Evolutionary conservation across 2,888 invertebrate genomes (phyloP), one percentile per base, ranked within the genome.

Genomic region (Spodoptera littoralis): DNA sequence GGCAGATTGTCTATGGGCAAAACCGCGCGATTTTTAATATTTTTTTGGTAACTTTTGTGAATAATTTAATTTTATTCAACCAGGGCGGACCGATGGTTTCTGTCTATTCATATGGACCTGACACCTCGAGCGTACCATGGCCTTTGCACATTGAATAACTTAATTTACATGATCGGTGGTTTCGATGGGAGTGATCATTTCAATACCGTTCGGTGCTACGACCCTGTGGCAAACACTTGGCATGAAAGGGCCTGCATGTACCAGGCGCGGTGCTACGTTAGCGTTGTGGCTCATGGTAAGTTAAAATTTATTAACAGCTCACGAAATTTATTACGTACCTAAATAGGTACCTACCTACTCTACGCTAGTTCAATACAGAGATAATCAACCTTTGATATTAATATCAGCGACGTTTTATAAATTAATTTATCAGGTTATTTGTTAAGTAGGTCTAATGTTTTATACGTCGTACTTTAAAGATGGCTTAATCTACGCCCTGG

Each of bases 161-260:
- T 96, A 53, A 96, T 98, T 81, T 97, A 97, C 90, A 97, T 98
- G 92, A 97, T 98, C 73, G 98, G 98, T 4, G 98, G 98, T 1
- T 98, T 96, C 86, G 97, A 98, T 84, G 98, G 98, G 12, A 95
- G 96, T 63, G 96, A 97, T 71, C 96, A 98, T 76, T 96, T 98
- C 84, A 96, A 96, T 84, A 97, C 97, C 1, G 97, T 97, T 42
- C 96, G 98, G 59, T 97, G 97, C 81, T 98, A 97, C 87, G 96
- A 98, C 85, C 98, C 98, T 0, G 96, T 97, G 11, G 95, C 95
- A 1, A 96, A 97, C 82, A 95, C 95, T 46, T 98, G 98, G 98
- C 95, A 94, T 49, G 96, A 96, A 83, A 95, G 97, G 56, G 97
- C 97, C 4, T 96, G 97, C 83, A 98, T 98, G 98, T 97, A 97